Percentiles rank a stretch among this genome's conserved stretches.
phyloP scores from a whole-genome alignment of 2,888 invertebrate genomes.

The Drosophila kanekoi region DNA sequence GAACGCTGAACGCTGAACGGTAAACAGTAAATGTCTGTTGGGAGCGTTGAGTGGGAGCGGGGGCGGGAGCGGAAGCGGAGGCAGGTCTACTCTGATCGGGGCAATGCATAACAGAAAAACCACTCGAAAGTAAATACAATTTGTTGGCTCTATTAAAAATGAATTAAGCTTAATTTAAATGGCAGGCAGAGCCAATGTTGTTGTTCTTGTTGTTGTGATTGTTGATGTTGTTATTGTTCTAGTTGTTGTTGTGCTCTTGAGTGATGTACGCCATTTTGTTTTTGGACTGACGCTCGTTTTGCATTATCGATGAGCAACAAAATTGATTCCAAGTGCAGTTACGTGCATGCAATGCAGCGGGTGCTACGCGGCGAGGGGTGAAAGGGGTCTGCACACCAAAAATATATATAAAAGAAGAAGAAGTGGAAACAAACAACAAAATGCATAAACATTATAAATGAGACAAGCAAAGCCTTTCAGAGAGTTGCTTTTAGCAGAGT shows the following conservation, averaged over 20 bases:
- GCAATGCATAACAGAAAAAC: slow-evolving; percentile 37
- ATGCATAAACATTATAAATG: slow-evolving; percentile 59
- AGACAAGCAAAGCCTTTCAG: slow-evolving; percentile 58
- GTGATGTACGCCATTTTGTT: slow-evolving; percentile 75
- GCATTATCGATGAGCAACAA: slow-evolving; percentile 76
- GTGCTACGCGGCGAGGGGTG: background rate
- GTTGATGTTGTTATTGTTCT: slow-evolving; percentile 19
- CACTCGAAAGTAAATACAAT: slow-evolving; percentile 72
- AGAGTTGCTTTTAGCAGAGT: slow-evolving; percentile 1
- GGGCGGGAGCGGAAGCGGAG: background rate
- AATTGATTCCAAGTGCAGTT: slow-evolving; percentile 77
- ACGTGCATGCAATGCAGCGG: slow-evolving; percentile 65
- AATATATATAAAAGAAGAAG: background rate
- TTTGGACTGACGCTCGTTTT: slow-evolving; percentile 46
- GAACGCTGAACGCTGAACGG: slow-evolving; percentile 22
- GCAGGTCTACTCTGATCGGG: slow-evolving; percentile 2
- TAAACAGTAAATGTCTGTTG: slow-evolving; percentile 22
- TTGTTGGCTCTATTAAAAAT: slow-evolving; percentile 72
- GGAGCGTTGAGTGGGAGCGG: background rate
- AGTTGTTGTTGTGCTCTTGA: slow-evolving; percentile 29
- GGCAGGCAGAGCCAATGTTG: slow-evolving; percentile 27
- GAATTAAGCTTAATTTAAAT: slow-evolving; percentile 66
- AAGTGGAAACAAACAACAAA: slow-evolving; percentile 10
- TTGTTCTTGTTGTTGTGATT: slow-evolving; percentile 2
- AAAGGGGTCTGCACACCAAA: background rate